Evolutionary conservation across 2,888 invertebrate genomes (phyloP), one percentile per base, ranked within the genome.

Genomic region (Tenthredo notha): DNA sequence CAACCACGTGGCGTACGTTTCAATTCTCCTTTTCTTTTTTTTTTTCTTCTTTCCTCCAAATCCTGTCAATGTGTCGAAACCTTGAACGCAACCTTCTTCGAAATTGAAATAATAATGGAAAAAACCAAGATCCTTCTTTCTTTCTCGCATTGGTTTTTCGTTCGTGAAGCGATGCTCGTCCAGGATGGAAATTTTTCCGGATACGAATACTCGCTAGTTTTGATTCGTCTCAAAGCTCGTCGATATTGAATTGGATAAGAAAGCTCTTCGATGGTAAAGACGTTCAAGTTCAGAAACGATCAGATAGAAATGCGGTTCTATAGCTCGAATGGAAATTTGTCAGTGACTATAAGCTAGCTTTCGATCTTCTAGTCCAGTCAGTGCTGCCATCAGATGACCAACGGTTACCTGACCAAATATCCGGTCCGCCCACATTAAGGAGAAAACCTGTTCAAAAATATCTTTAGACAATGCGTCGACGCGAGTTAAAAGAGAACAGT

Each of bases 371-470:
- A 54, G 87, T 84, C 87, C 86, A 85, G 86, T 84, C 86, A 84
- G 88, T 87, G 86, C 87, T 88, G 88, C 88, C 87, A 88, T 84
- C 86, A 82, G 84, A 86, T 88, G 89, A 89, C 87, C 89, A 87
- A 84, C 87, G 89, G 89, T 88, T 89, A 90, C 88, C 89, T 88
- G 88, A 87, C 87, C 87, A 88, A 88, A 87, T 88, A 86, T 85
- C 90, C 87, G 88, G 88, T 89, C 87, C 89, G 88, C 91, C 91
- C 88, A 91, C 90, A 89, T 89, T 75, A 88, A 65, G 61, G 37
- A 40, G 6, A 40, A 74, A 80, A 90, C 88, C 89, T 89, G 90
- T 90, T 89, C 86, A 80, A 86, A 84, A 80, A 84, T 75, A 84
- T 72, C 80, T 78, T 84, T 84, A 88, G 87, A 90, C 90, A 90